Evolutionary conservation across 2,797 vertebrate genomes (phyloP).

Genomic region (Brachyrhaphis roseni): DNA sequence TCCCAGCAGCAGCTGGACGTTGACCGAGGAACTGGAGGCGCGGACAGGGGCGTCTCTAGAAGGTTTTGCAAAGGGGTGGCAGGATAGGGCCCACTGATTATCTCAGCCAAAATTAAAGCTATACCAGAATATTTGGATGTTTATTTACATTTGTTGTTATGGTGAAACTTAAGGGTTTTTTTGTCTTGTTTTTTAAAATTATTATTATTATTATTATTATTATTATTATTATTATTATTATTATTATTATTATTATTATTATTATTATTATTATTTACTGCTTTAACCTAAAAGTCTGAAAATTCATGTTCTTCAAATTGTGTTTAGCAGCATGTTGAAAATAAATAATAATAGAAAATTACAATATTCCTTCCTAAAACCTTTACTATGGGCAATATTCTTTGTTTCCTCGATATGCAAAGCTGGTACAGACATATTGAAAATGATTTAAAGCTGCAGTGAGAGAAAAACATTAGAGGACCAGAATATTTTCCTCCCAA

Average conservation of each 20-base stretch:
- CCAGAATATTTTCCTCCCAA: neutral
- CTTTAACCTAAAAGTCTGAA: neutral
- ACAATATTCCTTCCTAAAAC: too few species aligned
- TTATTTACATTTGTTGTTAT: neutral
- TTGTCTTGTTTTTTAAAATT: fast-evolving
- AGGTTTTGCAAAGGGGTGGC: neutral
- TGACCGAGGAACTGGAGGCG: neutral
- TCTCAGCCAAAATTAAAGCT: neutral
- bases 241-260: too few species aligned
- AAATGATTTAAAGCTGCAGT: neutral
- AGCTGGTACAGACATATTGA: neutral
- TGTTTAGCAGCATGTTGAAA: neutral
- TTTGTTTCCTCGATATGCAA: neutral
- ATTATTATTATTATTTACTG: too few species aligned
- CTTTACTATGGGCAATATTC: neutral
- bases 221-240: too few species aligned
- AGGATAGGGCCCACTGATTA: neutral
- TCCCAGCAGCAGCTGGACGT: neutral
- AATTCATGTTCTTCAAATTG: neutral
- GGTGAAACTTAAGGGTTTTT: neutral
- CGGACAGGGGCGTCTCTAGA: neutral
- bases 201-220: too few species aligned
- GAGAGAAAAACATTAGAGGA: neutral
- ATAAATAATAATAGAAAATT: neutral
- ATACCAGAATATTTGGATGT: neutral